These are phyloP conservation scores for Temnothorax ravouxi DNA, from an alignment of 2,888 invertebrate species.

Conservation along the genomic window DNA sequence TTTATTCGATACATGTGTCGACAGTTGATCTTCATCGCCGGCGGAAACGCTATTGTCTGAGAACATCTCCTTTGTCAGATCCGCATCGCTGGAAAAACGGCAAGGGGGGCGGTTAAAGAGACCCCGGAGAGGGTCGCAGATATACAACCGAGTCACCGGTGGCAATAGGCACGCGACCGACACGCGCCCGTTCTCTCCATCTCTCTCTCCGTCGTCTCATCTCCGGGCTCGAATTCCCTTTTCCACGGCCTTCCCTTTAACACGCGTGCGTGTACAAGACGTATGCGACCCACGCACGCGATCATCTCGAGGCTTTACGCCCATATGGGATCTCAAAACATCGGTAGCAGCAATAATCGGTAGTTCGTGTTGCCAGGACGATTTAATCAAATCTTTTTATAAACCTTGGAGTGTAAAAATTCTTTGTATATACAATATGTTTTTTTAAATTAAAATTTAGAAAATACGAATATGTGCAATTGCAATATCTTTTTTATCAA, in stretches of 20 bases:
- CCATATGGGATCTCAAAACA: slow-evolving; percentile 32
- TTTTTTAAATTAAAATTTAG: not conserved
- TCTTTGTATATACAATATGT: not conserved
- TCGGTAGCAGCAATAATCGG: not conserved
- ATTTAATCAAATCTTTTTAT: slow-evolving; percentile 23
- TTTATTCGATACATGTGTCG: slow-evolving; percentile 47
- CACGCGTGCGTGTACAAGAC: slow-evolving; percentile 59
- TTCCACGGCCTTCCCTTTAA: slow-evolving; percentile 67
- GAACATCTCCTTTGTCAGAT: slow-evolving; percentile 8
- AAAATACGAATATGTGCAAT: not conserved
- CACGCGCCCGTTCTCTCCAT: slow-evolving; percentile 83
- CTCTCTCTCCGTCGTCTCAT: slow-evolving; percentile 63
- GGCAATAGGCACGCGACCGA: slow-evolving; percentile 84
- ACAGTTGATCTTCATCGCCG: slow-evolving; percentile 46
- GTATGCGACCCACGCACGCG: slow-evolving; percentile 57
- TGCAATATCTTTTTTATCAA: not conserved
- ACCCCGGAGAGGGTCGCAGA: slow-evolving; percentile 74
- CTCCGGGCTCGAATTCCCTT: slow-evolving; percentile 68
- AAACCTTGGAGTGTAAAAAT: not conserved
- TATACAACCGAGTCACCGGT: slow-evolving; percentile 77
- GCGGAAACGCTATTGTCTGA: slow-evolving; percentile 47
- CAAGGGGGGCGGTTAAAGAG: slow-evolving; percentile 67
- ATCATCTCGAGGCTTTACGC: slow-evolving; percentile 51
- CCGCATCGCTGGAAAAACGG: slow-evolving; percentile 64
- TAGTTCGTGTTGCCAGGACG: not conserved